phyloP scores from a whole-genome alignment of 2,797 vertebrate species.

The Urocyon cinereoargenteus region DNA sequence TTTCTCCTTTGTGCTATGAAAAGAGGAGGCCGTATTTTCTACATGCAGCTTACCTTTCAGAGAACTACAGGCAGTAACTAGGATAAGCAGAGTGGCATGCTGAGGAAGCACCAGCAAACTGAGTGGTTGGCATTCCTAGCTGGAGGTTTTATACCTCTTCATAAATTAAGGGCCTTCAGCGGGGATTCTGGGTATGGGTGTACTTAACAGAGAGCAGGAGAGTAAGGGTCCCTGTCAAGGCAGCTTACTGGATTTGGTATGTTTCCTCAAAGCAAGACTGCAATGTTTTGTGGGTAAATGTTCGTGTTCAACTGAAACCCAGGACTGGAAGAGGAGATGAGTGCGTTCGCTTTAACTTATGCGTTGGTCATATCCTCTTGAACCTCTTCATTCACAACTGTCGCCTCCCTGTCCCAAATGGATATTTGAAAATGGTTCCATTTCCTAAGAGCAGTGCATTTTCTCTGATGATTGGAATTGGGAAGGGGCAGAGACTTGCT shows the following conservation, averaged over 20 bases:
- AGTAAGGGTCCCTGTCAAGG: neutral
- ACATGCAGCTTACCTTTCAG: neutral
- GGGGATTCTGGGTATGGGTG: neutral
- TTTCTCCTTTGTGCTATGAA: neutral
- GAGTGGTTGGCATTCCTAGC: neutral
- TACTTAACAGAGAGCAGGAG: neutral
- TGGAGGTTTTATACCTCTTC: neutral
- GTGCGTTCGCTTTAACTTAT: neutral
- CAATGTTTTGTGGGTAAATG: neutral
- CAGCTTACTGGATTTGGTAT: neutral
- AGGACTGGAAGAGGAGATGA: neutral
- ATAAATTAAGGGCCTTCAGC: neutral
- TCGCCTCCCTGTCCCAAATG: neutral
- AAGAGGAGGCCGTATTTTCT: conserved; percentile 43
- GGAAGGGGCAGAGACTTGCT: neutral
- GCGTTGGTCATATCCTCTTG: neutral
- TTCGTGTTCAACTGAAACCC: neutral
- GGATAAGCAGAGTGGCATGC: neutral
- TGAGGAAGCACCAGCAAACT: neutral
- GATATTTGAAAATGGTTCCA: neutral
- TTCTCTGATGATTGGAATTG: neutral
- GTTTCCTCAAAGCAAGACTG: neutral
- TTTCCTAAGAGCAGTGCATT: neutral
- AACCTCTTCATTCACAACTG: neutral
- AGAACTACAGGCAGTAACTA: neutral